Evolutionary conservation across 2,113 vertebrate species (phyloP).

Genomic region (Noctilio leporinus): DNA sequence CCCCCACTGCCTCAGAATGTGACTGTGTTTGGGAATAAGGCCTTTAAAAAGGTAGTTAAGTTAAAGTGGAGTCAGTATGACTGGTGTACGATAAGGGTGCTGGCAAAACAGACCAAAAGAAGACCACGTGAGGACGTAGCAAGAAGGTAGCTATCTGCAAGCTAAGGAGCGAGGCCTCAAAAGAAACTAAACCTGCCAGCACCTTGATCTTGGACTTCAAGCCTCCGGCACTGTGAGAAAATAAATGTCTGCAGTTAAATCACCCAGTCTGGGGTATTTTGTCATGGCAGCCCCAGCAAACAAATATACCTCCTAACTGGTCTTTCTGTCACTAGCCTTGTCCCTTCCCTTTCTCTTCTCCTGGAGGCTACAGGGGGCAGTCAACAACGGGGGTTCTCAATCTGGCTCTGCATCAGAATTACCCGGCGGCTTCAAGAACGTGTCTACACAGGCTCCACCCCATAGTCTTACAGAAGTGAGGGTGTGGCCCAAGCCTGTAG

Average conservation of each 20-base stretch:
- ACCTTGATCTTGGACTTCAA: too few species aligned
- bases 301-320: accelerated
- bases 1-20: neutral
- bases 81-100: neutral
- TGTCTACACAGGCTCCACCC: too few species aligned
- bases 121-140: neutral
- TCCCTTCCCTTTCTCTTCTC: neutral
- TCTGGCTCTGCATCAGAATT: neutral
- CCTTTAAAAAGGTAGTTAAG: neutral
- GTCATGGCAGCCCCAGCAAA: neutral
- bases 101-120: neutral
- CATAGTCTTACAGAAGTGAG: neutral
- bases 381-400: accelerated
- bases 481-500: accelerated
- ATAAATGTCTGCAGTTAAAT: neutral
- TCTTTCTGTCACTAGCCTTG: neutral
- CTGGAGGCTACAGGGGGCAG: neutral
- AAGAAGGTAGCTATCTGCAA: neutral
- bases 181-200: neutral
- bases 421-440: neutral
- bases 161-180: neutral
- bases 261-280: neutral
- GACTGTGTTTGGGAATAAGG: neutral
- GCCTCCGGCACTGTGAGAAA: neutral
- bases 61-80: neutral